A percentile compares a stretch with the other conserved stretches of the same genome.
phyloP scores from a whole-genome alignment of 2,113 vertebrate genomes.

The Dasyurus viverrinus region DNA sequence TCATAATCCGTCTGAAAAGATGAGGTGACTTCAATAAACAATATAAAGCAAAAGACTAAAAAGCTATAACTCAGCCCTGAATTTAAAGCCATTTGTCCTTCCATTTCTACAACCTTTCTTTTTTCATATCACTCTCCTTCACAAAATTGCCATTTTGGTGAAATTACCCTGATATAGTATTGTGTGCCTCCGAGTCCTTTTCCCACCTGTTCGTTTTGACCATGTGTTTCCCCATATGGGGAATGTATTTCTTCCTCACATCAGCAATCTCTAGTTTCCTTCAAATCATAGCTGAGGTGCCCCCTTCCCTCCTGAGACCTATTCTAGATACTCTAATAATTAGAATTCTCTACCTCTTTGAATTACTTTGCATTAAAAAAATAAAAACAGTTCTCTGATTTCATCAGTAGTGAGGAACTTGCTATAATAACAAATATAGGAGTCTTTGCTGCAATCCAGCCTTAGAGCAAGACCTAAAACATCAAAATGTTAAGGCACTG shows the following conservation, averaged over 20 bases:
- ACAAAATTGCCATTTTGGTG: not conserved
- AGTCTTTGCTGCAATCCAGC: not conserved
- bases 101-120: not conserved
- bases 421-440: not conserved
- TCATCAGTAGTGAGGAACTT: not conserved
- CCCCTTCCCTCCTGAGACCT: not conserved
- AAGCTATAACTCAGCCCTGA: not conserved
- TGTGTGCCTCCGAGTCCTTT: not conserved
- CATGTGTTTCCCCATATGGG: not conserved
- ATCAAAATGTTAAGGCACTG: not conserved
- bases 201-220: not conserved
- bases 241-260: not conserved
- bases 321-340: not conserved
- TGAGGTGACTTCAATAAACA: not conserved
- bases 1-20: not conserved
- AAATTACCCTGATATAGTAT: not conserved
- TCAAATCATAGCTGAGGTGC: not conserved
- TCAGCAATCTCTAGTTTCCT: not conserved
- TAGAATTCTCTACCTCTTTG: not conserved
- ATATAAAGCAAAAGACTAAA: not conserved
- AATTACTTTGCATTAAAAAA: not conserved
- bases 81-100: not conserved
- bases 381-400: not conserved
- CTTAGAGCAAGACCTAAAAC: not conserved
- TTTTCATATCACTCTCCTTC: not conserved